Evolutionary conservation across 1,140 invertebrate genomes (phyloP), one percentile per base, ranked within the genome.

Genomic region (Polyergus mexicanus): DNA sequence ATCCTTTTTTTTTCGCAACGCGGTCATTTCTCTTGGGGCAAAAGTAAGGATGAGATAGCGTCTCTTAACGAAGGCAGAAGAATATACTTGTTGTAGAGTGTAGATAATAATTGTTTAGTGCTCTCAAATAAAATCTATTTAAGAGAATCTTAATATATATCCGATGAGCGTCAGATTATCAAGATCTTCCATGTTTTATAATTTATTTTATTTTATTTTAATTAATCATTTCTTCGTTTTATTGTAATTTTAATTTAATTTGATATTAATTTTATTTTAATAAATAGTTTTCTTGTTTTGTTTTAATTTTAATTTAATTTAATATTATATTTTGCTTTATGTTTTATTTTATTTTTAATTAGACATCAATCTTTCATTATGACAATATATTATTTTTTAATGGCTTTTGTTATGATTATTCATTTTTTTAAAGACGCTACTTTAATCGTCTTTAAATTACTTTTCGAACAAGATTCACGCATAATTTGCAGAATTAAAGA

Each of bases 71-170:
- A 80, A 63, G 47, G 65, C 58, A 85, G 65, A 69, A 80, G 10
- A 11, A 86, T 16, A 62, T 90, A 88, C 85, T 87, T 89, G 84
- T 87, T 90, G 86, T 93, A 93, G 86, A 90, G 51, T 87, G 91
- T 92, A 91, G 89, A 84, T 86, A 69, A 77, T 92, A 65, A 91
- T 87, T 92, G 91, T 90, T 92, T 92, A 92, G 91, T 86, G 85
- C 88, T 86, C 88, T 88, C 84, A 88, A 92, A 92, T 91, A 92
- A 93, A 92, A 92, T 92, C 85, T 91, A 92, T 92, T 91, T 91
- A 86, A 89, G 87, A 84, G 86, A 63, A 68, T 72, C 60, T 72
- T 38, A 56, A 74, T 38, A 16, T 22, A 74, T 38, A 22, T 22
- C 66, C 66, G 38, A 44, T 28, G 28, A 11, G 28, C 38, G n/a